Conservation (phyloP, 2,113 vertebrate species). For the Osmerus eperlanus region DNA sequence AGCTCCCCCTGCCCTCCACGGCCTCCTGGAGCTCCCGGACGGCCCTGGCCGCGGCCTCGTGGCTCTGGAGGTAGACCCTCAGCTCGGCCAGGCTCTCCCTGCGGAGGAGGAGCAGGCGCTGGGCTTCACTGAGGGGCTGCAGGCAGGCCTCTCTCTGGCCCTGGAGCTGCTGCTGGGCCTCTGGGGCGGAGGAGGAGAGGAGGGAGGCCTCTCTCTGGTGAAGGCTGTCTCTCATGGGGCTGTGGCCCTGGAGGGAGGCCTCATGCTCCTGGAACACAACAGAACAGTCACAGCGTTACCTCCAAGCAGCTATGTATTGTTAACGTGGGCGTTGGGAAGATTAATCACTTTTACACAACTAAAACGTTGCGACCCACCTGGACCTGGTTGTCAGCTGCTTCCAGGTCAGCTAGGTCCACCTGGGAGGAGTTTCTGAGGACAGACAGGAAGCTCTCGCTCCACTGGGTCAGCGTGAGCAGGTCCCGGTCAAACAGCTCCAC, state of each 20-base stretch:
- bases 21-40: conserved; percentile 75
- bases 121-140: conserved; percentile 81
- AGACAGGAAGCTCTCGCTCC: conserved; percentile 83
- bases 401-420: conserved; percentile 76
- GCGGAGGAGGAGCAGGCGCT: conserved; percentile 75
- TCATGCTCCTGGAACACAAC: conserved; percentile 74
- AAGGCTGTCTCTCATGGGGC: conserved; percentile 65
- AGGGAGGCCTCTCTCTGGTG: conserved; percentile 73
- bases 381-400: conserved; percentile 69
- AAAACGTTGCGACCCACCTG: conserved; percentile 73
- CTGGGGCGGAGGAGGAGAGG: conserved; percentile 65
- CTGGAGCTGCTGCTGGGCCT: conserved; percentile 78
- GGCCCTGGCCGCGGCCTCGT: conserved; percentile 38
- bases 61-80: conserved; percentile 71
- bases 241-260: conserved; percentile 69
- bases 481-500: conserved; percentile 82
- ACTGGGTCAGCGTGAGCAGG: conserved; percentile 79
- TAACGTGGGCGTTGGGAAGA: no score
- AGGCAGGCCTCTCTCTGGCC: conserved; percentile 81
- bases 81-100: conserved; percentile 74
- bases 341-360: background rate
- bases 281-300: no score
- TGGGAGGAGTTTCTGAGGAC: conserved; percentile 80
- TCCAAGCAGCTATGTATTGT: no score
- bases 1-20: conserved; percentile 78